phyloP scores from a whole-genome alignment of 2,888 invertebrate species.

The Dolichopus griseipennis region DNA sequence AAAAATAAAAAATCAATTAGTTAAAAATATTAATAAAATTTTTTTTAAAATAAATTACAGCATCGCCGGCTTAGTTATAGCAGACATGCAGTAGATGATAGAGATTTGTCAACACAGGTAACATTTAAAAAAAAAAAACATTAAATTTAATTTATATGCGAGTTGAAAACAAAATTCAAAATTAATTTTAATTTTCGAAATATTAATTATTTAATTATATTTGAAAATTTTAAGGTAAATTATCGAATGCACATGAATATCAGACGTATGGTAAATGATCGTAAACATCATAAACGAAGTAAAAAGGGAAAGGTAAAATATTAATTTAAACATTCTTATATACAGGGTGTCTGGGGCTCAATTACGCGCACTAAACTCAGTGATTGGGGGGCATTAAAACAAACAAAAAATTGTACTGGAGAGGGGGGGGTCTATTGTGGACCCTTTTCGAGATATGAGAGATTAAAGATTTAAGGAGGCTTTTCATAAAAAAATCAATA shows the following conservation, averaged over 20 bases:
- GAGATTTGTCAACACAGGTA: conserved; percentile 73
- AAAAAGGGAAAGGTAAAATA: conserved; percentile 69
- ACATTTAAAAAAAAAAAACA: conserved; percentile 27
- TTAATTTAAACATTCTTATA: too few species aligned
- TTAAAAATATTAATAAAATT: neutral
- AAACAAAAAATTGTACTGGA: too few species aligned
- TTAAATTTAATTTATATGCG: neutral
- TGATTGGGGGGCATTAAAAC: too few species aligned
- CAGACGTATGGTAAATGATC: conserved; percentile 74
- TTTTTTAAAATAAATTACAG: conserved; percentile 45
- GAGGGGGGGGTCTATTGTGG: too few species aligned
- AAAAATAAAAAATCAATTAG: too few species aligned
- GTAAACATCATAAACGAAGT: conserved; percentile 76
- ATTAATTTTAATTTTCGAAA: too few species aligned
- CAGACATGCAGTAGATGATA: conserved; percentile 81
- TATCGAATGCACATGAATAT: conserved; percentile 88
- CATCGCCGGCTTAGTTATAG: conserved; percentile 85
- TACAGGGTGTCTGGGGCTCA: too few species aligned
- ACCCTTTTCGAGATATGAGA: too few species aligned
- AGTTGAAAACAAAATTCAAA: too few species aligned
- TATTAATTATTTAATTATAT: neutral
- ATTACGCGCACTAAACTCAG: too few species aligned
- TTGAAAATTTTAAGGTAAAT: conserved; percentile 48
- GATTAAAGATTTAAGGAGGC: too few species aligned
- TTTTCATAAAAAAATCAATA: too few species aligned